A percentile compares a stretch with the other conserved stretches of the same genome.
Evolutionary conservation across 2,888 invertebrate species (phyloP).

Genomic region (Brachyopa scutellaris): DNA sequence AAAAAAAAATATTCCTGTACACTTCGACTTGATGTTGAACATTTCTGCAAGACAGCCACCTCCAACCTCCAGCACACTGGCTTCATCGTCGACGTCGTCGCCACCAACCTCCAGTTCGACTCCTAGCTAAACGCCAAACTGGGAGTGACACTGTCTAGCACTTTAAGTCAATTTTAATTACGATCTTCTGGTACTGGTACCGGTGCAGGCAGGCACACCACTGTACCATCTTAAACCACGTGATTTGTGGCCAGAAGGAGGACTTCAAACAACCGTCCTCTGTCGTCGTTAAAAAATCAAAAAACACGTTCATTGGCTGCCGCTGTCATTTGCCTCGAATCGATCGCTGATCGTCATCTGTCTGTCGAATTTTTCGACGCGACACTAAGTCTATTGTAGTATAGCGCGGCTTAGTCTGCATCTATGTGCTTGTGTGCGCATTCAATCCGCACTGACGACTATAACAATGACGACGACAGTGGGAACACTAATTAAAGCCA

Average conservation of each 20-base stretch:
- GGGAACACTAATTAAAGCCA: constrained; percentile 70
- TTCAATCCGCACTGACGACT: constrained; percentile 51
- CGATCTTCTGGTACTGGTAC: constrained; percentile 51
- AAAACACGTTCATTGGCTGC: constrained; percentile 34
- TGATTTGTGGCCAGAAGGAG: constrained; percentile 54
- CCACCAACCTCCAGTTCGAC: constrained; percentile 44
- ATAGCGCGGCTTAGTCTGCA: neutral
- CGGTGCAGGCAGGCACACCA: constrained; percentile 17
- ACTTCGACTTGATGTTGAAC: constrained; percentile 49
- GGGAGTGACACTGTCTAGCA: constrained; percentile 72
- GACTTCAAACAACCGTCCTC: constrained; percentile 20
- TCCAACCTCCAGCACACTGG: constrained; percentile 38
- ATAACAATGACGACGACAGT: constrained; percentile 66
- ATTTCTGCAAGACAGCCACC: constrained; percentile 47
- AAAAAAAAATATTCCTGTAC: neutral
- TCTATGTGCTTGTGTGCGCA: constrained; percentile 1
- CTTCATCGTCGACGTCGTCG: constrained; percentile 6
- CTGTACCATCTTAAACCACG: constrained; percentile 44
- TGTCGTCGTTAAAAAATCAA: neutral
- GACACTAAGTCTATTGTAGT: constrained; percentile 65
- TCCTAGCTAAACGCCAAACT: constrained; percentile 53
- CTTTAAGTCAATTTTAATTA: constrained; percentile 72
- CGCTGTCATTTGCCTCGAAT: constrained; percentile 48
- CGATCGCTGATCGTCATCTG: constrained; percentile 64
- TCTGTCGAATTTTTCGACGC: constrained; percentile 63